These are phyloP conservation scores for Odontocolon sp. DNA, from an alignment of 2,888 invertebrate species.

Conservation along the genomic window DNA sequence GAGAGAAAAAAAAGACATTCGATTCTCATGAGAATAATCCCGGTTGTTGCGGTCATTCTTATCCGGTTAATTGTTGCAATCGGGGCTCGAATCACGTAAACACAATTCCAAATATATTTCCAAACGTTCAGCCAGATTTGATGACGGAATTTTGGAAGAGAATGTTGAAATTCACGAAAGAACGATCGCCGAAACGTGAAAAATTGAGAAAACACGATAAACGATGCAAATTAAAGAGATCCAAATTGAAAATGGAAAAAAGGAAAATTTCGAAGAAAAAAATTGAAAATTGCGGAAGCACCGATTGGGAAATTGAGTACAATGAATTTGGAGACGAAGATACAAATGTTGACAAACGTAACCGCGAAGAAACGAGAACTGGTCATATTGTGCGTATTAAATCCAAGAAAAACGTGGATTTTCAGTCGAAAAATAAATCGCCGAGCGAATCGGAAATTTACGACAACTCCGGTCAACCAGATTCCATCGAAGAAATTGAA, in stretches of 20 bases:
- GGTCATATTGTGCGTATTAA: no score
- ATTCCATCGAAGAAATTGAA: no score
- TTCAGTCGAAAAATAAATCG: no score
- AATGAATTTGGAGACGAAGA: conserved; percentile 9
- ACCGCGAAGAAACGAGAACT: no score
- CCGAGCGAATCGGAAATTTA: neutral
- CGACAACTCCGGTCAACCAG: no score
- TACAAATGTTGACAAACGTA: neutral
- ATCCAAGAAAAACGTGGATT: no score
- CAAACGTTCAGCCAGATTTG: conserved; percentile 40
- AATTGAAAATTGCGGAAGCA: neutral
- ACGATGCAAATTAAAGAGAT: conserved; percentile 7
- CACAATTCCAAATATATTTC: neutral
- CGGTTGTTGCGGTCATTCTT: conserved; percentile 45
- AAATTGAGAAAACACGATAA: neutral
- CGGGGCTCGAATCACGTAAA: conserved; percentile 16
- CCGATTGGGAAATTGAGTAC: conserved; percentile 48
- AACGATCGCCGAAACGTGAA: neutral
- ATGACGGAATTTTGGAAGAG: conserved; percentile 56
- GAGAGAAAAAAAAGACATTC: conserved; percentile 25
- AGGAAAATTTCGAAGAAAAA: conserved; percentile 4
- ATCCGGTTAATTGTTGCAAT: conserved; percentile 28
- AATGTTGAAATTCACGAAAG: conserved; percentile 44
- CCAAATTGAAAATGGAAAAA: conserved; percentile 17
- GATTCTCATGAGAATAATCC: neutral